Percentiles rank a stretch among this genome's conserved stretches.
Conservation (phyloP, 1,140 invertebrate genomes). For the Ooceraea biroi region DNA sequence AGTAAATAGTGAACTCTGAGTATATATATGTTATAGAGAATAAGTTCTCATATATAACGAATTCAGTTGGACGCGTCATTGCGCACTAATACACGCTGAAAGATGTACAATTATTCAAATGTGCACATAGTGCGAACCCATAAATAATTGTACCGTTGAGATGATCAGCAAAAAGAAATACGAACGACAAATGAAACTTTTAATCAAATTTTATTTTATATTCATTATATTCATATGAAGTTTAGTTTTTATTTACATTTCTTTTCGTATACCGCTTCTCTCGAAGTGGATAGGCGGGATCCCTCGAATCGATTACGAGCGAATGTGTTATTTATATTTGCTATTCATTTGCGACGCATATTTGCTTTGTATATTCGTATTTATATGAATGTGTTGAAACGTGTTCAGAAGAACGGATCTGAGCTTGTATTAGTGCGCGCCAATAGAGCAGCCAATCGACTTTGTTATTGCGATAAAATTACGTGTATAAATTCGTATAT, state of each 20-base stretch:
- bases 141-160: not conserved
- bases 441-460: not conserved
- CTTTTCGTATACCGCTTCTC: not conserved
- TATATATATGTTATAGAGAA: constrained; percentile 4
- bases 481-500: constrained; percentile 11
- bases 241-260: not conserved
- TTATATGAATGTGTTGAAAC: too few species aligned
- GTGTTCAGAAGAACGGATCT: too few species aligned
- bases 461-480: constrained; percentile 8
- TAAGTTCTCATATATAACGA: constrained; percentile 9
- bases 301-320: not conserved
- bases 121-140: not conserved
- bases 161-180: not conserved
- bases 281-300: not conserved
- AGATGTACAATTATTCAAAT: not conserved
- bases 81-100: not conserved
- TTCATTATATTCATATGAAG: too few species aligned
- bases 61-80: constrained; percentile 19
- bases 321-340: not conserved
- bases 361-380: not conserved
- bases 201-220: constrained; percentile 30
- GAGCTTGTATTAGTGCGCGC: not conserved
- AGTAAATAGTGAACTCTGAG: not conserved
- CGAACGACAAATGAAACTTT: not conserved
- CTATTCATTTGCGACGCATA: not conserved